These are phyloP conservation scores for Rhogogaster chlorosoma DNA, from an alignment of 2,888 invertebrate species.

Conservation along the genomic window DNA sequence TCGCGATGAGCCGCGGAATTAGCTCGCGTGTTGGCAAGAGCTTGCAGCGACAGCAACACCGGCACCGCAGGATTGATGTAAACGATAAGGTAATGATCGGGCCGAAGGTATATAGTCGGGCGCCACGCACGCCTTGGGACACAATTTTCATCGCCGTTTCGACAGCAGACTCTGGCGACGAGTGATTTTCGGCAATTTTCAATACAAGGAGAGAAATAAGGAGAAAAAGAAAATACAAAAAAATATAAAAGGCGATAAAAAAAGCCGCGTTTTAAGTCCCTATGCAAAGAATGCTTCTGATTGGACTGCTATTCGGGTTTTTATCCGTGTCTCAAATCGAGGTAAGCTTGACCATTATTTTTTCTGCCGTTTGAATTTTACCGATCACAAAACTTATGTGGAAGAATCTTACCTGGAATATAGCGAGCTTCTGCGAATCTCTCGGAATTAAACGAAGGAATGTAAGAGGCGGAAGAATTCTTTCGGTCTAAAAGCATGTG, in stretches of 20 bases:
- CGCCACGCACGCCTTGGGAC: neutral
- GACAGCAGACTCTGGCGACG: neutral
- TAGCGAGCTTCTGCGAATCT: no score
- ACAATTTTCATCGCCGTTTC: neutral
- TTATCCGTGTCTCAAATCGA: neutral
- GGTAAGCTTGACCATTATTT: no score
- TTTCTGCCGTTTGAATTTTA: no score
- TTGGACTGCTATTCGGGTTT: neutral
- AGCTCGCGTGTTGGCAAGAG: neutral
- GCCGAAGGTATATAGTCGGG: neutral
- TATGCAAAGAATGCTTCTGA: neutral
- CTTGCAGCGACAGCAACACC: neutral
- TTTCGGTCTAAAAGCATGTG: no score
- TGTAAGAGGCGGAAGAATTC: no score
- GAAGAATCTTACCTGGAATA: no score
- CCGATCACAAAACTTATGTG: no score
- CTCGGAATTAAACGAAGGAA: no score
- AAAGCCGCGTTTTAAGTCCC: neutral
- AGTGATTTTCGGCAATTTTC: neutral
- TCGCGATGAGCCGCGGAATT: neutral
- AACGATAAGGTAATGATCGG: constrained; percentile 18
- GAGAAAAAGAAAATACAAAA: neutral
- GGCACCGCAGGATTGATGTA: neutral
- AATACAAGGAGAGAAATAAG: neutral
- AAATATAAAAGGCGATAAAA: neutral